Percentiles rank a stretch among this genome's conserved stretches.
Evolutionary conservation across 2,888 invertebrate genomes (phyloP).

Genomic region (Leptinotarsa haldemani): DNA sequence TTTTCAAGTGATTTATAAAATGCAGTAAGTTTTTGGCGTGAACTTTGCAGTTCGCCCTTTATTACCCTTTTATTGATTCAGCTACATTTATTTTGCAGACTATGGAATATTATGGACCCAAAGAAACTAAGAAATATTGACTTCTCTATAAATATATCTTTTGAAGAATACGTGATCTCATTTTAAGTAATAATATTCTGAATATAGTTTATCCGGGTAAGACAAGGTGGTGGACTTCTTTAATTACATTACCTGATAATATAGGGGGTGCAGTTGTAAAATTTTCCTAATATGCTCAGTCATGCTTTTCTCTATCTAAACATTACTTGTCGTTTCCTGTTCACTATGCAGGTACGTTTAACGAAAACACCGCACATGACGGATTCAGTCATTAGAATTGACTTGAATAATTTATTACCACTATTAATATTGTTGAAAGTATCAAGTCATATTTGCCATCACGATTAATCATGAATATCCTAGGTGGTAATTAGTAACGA

Average conservation of each 20-base stretch:
- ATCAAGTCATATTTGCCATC: slow-evolving; percentile 15
- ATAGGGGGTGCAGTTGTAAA: background rate
- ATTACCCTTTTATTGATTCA: no score
- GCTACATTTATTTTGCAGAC: no score
- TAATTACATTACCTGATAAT: no score
- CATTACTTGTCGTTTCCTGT: background rate
- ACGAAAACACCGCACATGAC: background rate
- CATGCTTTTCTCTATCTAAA: background rate
- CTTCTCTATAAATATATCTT: no score
- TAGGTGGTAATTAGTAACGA: slow-evolving; percentile 1
- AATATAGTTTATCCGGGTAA: background rate
- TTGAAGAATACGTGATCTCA: no score
- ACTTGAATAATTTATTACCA: background rate
- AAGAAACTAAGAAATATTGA: no score
- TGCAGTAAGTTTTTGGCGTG: no score
- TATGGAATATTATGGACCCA: no score
- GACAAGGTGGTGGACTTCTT: background rate
- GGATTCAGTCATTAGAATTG: slow-evolving; percentile 1
- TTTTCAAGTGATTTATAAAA: no score
- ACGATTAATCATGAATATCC: background rate
- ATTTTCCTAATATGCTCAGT: background rate
- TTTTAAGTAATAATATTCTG: no score
- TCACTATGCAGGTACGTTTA: background rate
- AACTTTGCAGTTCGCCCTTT: no score
- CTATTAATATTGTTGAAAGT: slow-evolving; percentile 16